Evolutionary conservation across 1,140 invertebrate species (phyloP).

Genomic region (Drosophila tsacasi): DNA sequence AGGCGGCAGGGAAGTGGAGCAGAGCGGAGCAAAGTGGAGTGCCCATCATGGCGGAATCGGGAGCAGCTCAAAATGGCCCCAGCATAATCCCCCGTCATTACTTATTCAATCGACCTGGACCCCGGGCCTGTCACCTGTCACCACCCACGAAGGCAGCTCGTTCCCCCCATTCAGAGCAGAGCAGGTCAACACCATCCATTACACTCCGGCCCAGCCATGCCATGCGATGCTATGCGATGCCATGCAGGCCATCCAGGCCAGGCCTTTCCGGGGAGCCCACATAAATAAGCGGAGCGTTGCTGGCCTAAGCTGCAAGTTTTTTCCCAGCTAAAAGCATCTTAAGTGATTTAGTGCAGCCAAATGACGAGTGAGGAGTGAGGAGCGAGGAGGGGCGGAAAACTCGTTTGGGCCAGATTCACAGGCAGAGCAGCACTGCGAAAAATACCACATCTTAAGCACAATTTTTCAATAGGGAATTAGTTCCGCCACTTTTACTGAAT

Average conservation of each 20-base stretch:
- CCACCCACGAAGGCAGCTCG: constrained; percentile 37
- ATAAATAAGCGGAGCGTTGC: constrained; percentile 61
- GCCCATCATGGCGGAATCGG: constrained; percentile 25
- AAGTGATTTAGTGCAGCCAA: constrained; percentile 81
- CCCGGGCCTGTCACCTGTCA: constrained; percentile 60
- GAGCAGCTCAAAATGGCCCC: constrained; percentile 25
- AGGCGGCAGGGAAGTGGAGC: not conserved
- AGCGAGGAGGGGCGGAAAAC: constrained; percentile 14
- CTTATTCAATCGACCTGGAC: constrained; percentile 72
- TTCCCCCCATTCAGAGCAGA: constrained; percentile 39
- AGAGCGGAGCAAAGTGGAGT: constrained; percentile 26
- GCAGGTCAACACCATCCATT: constrained; percentile 81
- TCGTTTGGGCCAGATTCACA: constrained; percentile 45
- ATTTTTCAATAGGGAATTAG: not conserved
- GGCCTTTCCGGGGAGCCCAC: constrained; percentile 40
- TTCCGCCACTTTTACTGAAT: no score
- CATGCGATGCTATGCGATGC: constrained; percentile 4
- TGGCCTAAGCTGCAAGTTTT: constrained; percentile 75
- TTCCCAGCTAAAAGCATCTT: constrained; percentile 80
- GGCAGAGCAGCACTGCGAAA: constrained; percentile 12
- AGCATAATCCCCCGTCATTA: constrained; percentile 72
- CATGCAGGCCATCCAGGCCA: constrained; percentile 17
- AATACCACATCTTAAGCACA: not conserved
- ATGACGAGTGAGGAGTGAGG: constrained; percentile 32
- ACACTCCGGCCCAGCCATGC: constrained; percentile 31